These are phyloP conservation scores for Odontomachus brunneus DNA, from an alignment of 1,140 invertebrate species.

Conservation along the genomic window DNA sequence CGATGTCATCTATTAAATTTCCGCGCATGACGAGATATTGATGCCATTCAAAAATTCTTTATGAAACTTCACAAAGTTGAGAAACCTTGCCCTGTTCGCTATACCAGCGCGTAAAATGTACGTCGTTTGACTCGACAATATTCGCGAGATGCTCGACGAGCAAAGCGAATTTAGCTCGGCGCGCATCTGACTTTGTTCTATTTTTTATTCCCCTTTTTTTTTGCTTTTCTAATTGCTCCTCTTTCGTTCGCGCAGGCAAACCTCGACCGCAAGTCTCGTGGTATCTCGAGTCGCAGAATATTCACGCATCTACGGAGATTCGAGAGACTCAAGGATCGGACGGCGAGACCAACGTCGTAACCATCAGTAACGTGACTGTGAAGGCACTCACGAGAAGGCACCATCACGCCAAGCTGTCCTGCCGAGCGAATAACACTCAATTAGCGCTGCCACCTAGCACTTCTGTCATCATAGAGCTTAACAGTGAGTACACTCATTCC, in stretches of 20 bases:
- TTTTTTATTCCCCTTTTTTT: background rate
- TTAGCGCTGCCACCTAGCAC: conserved; percentile 85
- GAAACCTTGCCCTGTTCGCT: background rate
- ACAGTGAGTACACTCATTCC: conserved; percentile 85
- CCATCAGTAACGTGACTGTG: conserved; percentile 86
- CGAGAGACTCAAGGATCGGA: conserved; percentile 78
- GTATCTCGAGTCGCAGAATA: conserved; percentile 86
- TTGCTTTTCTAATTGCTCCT: background rate
- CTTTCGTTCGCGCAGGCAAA: conserved; percentile 82
- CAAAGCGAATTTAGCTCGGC: background rate
- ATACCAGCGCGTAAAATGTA: too few species aligned
- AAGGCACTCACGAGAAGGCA: conserved; percentile 84
- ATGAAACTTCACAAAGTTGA: too few species aligned
- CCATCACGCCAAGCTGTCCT: conserved; percentile 86
- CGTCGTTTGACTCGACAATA: background rate
- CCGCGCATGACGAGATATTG: background rate
- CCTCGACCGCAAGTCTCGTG: conserved; percentile 87
- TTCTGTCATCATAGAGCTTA: conserved; percentile 87
- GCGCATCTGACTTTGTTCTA: background rate
- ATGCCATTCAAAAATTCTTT: background rate
- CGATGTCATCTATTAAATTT: background rate
- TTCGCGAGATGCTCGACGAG: background rate
- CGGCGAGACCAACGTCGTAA: conserved; percentile 81
- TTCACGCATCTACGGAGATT: conserved; percentile 85
- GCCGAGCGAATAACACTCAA: conserved; percentile 88